Evolutionary conservation across 2,797 vertebrate species (phyloP), one percentile per base, ranked within the genome.

Genomic region (Coilia nasus): DNA sequence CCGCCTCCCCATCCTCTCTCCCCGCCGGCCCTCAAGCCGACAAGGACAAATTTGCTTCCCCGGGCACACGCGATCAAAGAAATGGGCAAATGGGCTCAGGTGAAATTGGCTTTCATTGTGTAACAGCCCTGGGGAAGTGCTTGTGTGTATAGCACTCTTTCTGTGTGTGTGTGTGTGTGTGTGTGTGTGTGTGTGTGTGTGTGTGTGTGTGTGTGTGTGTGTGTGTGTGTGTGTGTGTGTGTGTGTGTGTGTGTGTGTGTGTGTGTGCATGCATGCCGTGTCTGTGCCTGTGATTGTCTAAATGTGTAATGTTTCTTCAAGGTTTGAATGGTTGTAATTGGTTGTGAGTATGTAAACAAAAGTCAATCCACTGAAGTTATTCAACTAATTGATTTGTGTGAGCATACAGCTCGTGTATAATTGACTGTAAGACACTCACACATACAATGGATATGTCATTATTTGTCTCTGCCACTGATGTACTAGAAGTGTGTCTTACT

Each of bases 81-180:
- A 78, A 78, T 78, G 71, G 71, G 41, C 35, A 78, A 78, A 78
- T 78, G 71, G 44, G 71, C 35, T 78, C 35, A 78, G 71, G 71
- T 78, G 71, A 78, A 78, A 78, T 78, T 78, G 71, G 71, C 71
- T 78, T 78, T 78, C 54, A 31, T 50, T 82, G 81, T 82, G 81
- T 82, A 25, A 78, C 35, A 15, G 31, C 71, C 71, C 71, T 41
- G 17, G 41, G 71, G 71, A 78, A 21, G 31, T 28, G 44, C 19
- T 60, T 31, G 82, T 54, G 82, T 19, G 60, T 54, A 54, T 54
- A 2, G 3, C 50, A 3, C 50, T 14, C 50, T 54, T 54, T 54
- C 14, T 9, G 44, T 28, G 82, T 31, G 82, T 54, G 82, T 19
- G 60, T 54, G 62, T 83, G 83, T 47, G 41, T 56, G 21, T 82